A percentile compares a stretch with the other conserved stretches of the same genome.
These are phyloP conservation scores for Eilema depressum DNA, from an alignment of 2,888 invertebrate genomes.

Conservation along the genomic window DNA sequence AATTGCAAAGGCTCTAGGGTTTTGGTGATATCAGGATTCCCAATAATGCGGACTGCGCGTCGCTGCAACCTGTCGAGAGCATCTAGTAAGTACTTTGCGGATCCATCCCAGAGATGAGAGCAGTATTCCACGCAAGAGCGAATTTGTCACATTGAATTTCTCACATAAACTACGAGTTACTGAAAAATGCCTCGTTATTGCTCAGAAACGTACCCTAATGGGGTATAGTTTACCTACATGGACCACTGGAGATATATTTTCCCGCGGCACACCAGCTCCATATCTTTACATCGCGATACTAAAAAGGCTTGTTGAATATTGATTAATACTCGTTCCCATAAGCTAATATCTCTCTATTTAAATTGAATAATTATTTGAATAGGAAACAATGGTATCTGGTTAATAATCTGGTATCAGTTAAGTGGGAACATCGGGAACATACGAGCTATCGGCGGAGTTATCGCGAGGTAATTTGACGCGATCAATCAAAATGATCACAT, in stretches of 20 bases:
- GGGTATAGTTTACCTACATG: too few relatives aligned
- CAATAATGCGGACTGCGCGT: too few relatives aligned
- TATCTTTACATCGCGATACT: background rate
- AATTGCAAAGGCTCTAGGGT: too few relatives aligned
- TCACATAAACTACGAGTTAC: too few relatives aligned
- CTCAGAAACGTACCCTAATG: too few relatives aligned
- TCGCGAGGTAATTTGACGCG: slow-evolving; percentile 45
- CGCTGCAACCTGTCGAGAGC: too few relatives aligned
- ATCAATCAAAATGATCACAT: slow-evolving; percentile 44
- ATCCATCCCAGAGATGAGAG: too few relatives aligned
- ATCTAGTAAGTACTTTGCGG: too few relatives aligned
- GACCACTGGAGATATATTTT: background rate
- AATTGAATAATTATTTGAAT: slow-evolving; percentile 40
- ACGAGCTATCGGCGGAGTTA: slow-evolving; percentile 40
- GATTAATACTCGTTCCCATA: slow-evolving; percentile 11
- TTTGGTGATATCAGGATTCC: too few relatives aligned
- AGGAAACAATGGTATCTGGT: slow-evolving; percentile 46
- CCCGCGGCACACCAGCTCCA: background rate
- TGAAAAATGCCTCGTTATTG: too few relatives aligned
- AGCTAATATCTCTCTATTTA: slow-evolving; percentile 14
- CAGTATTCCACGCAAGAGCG: too few relatives aligned
- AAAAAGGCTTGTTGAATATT: background rate
- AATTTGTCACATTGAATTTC: too few relatives aligned
- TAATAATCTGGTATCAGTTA: slow-evolving; percentile 43
- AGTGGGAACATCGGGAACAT: slow-evolving; percentile 30